Percentiles rank a stretch among this genome's conserved stretches.
These are phyloP conservation scores for Cossypha niveicapilla DNA, from an alignment of 2,797 vertebrate species.

Conservation along the genomic window DNA sequence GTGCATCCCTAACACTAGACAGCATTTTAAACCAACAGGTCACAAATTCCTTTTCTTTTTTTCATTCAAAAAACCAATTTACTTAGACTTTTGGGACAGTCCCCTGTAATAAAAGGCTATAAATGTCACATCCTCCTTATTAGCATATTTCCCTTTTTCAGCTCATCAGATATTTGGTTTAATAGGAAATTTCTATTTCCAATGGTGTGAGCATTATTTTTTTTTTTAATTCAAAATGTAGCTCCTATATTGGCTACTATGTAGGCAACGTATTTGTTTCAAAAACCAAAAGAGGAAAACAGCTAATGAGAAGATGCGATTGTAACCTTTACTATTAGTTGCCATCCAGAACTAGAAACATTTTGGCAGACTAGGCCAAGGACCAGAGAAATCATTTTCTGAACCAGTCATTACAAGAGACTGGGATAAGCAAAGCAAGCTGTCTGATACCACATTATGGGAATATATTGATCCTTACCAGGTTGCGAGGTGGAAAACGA, in stretches of 20 bases:
- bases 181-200: neutral
- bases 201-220: neutral
- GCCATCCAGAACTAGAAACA: neutral
- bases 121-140: neutral
- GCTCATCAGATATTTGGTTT: neutral
- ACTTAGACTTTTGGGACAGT: neutral
- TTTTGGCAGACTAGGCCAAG: slow-evolving; percentile 15
- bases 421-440: slow-evolving; percentile 74
- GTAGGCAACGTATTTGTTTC: neutral
- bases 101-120: neutral
- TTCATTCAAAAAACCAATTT: neutral
- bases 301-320: neutral
- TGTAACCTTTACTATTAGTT: neutral
- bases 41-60: neutral
- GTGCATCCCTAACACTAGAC: neutral
- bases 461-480: slow-evolving; percentile 96
- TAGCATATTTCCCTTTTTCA: neutral
- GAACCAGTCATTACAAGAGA: slow-evolving; percentile 32
- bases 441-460: slow-evolving; percentile 73
- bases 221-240: neutral
- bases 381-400: slow-evolving; percentile 18
- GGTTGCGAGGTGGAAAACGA: slow-evolving; percentile 90
- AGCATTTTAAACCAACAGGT: neutral
- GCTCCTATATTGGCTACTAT: neutral
- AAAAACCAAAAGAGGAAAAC: neutral